Evolutionary conservation across 2,113 vertebrate genomes (phyloP).

Genomic region (Podiceps cristatus): DNA sequence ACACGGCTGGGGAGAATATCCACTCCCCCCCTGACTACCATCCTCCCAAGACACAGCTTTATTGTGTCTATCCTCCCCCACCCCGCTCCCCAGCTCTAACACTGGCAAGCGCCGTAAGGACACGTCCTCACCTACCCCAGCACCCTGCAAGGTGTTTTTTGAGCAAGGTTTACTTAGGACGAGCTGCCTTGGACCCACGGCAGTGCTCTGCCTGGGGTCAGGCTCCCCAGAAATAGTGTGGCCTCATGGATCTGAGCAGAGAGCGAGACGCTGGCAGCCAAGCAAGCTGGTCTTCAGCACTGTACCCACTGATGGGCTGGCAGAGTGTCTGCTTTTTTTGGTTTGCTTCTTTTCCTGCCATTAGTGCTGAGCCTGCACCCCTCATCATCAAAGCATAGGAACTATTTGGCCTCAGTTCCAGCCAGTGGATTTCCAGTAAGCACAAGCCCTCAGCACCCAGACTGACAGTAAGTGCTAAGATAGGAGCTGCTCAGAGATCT

Average conservation of each 20-base stretch:
- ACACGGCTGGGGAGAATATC: not conserved
- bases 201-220: not conserved
- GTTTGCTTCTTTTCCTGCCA: not conserved
- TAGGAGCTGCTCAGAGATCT: not conserved
- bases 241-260: not conserved
- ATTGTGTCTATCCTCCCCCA: not conserved
- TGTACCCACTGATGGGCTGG: not conserved
- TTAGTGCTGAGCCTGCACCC: conserved; percentile 14
- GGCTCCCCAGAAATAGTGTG: not conserved
- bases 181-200: not conserved
- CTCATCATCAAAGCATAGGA: not conserved
- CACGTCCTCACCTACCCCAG: not conserved
- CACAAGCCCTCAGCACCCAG: not conserved
- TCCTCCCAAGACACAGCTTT: not conserved
- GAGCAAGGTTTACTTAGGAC: not conserved
- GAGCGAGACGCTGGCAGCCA: not conserved
- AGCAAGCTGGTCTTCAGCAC: not conserved
- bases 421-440: conserved; percentile 32
- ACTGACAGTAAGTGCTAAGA: not conserved
- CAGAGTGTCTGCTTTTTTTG: not conserved
- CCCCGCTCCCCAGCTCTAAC: not conserved
- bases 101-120: not conserved
- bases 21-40: not conserved
- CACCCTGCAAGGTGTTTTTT: not conserved
- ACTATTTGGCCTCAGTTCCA: not conserved